Conservation (phyloP, 1,140 invertebrate genomes). For the Cydia splendana region DNA sequence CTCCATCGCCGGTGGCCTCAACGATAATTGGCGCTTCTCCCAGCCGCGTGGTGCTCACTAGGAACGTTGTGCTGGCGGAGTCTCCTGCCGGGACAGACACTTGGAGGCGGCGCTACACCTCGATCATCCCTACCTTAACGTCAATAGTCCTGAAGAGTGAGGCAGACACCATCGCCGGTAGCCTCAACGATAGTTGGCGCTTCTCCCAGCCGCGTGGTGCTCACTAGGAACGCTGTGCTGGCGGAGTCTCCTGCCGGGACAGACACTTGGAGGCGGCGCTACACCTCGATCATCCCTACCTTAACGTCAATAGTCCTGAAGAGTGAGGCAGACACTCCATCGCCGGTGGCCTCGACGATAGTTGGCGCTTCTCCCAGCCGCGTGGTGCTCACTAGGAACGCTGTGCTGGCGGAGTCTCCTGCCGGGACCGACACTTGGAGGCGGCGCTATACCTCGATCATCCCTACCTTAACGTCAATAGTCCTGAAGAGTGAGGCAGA, state of each 20-base stretch:
- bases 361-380: slow-evolving; percentile 61
- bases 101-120: too few relatives aligned
- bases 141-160: slow-evolving; percentile 67
- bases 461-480: slow-evolving; percentile 54
- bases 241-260: slow-evolving; percentile 60
- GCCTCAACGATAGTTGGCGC: slow-evolving; percentile 69
- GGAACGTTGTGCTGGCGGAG: slow-evolving; percentile 67
- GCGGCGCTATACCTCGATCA: too few relatives aligned
- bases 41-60: slow-evolving; percentile 59
- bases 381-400: slow-evolving; percentile 69
- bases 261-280: slow-evolving; percentile 61
- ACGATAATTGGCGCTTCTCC: slow-evolving; percentile 66
- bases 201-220: slow-evolving; percentile 56
- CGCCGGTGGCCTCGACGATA: slow-evolving; percentile 66
- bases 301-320: slow-evolving; percentile 67
- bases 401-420: slow-evolving; percentile 50
- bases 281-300: slow-evolving; percentile 59
- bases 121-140: slow-evolving; percentile 56
- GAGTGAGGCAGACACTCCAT: slow-evolving; percentile 66
- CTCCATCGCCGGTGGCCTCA: slow-evolving; percentile 64
- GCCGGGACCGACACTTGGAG: too few relatives aligned
- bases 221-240: slow-evolving; percentile 74
- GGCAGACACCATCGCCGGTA: slow-evolving; percentile 65
- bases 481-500: slow-evolving; percentile 67
- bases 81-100: too few relatives aligned